Evolutionary conservation across 53 echinoderm and acorn worm species (phyloP), one percentile per base, ranked within the genome.

Genomic region (Antedon mediterranea): DNA sequence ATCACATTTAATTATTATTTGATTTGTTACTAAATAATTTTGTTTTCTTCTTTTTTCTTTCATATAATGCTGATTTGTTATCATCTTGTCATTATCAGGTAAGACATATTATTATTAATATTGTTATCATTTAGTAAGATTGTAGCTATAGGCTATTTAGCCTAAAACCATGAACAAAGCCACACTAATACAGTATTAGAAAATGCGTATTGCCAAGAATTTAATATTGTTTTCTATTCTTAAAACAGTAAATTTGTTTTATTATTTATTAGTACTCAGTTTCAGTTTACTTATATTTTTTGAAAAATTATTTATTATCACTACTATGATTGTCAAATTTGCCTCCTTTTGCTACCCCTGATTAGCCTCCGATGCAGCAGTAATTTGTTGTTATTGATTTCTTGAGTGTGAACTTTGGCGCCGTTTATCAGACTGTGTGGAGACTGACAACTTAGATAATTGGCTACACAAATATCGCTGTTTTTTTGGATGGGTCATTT

Each of bases 311-410:
- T 57, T 11, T 23, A 6, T 57, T 11, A 11, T 37, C 37, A 37
- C 23, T 26, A 57, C 11, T 37, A 57, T 57, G 11, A 26, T 18
- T 18, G 9, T 57, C 57, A 57, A 57, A 57, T 57, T 57, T 57
- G 23, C 11, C 57, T 18, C 23, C 23, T 13, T 57, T 57, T 26
- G 20, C 57, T 26, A 57, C 57, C 57, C 57, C 20, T 57, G 9
- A 57, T 57, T 57, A 57, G 13, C 57, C 57, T 57, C 57, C 57
- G 57, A 18, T 57, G 20, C 23, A 57, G 57, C 57, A 57, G 11
- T 57, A 57, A 57, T 57, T 57, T 57, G 57, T 57, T 57, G 57
- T 57, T 57, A 57, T 57, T 57, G 57, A 57, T 57, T 57, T 57
- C 57, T 8, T 18, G 57, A 6, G 57, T 57, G 57, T 57, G 57